phyloP scores from a whole-genome alignment of 2,797 vertebrate genomes.

The Etheostoma perlongum region DNA sequence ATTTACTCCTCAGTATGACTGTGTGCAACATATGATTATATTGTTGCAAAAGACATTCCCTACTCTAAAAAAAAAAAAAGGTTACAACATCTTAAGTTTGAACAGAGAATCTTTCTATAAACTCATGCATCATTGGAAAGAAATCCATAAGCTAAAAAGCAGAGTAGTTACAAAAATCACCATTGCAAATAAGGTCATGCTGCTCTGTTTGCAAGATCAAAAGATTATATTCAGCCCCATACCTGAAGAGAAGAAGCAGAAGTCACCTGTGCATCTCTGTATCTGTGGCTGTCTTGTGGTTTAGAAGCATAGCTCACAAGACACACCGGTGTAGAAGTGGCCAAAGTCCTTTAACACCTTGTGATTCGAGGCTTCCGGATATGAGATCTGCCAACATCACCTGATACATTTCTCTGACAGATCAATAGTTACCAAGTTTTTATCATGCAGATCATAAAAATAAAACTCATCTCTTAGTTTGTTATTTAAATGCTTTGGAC shows the following conservation, averaged over 20 bases:
- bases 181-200: not conserved
- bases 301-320: constrained; percentile 69
- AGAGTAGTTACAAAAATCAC: not conserved
- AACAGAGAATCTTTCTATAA: not conserved
- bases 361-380: constrained; percentile 66
- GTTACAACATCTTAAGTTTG: not conserved
- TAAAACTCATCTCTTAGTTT: not conserved
- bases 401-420: constrained; percentile 20
- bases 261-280: constrained; percentile 55
- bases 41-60: not conserved
- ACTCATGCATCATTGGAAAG: not conserved
- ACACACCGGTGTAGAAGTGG: constrained; percentile 62
- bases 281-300: constrained; percentile 30
- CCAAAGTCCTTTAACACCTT: constrained; percentile 82
- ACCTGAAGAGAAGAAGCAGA: constrained; percentile 65
- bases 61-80: not conserved
- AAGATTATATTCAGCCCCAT: constrained; percentile 28
- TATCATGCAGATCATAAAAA: not conserved
- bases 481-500: constrained; percentile 2
- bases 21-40: not conserved
- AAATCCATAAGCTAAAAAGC: not conserved
- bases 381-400: constrained; percentile 25
- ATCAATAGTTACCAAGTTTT: not conserved
- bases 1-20: not conserved
- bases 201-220: constrained; percentile 8